A percentile compares a stretch with the other conserved stretches of the same genome.
Conservation (phyloP, 2,797 vertebrate species). For the Paguma larvata region DNA sequence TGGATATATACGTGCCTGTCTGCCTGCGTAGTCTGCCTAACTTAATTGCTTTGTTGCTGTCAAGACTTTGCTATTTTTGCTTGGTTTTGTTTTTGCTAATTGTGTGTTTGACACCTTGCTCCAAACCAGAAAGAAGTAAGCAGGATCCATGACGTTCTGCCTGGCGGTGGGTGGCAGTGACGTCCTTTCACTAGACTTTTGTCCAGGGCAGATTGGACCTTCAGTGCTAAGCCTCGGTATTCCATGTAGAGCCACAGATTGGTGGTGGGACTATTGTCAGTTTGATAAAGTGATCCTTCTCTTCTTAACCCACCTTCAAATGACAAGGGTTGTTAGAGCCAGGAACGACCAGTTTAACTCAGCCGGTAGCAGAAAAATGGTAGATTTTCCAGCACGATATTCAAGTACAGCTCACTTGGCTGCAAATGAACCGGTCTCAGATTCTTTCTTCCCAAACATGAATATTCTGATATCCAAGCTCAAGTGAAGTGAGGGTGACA, state of each 20-base stretch:
- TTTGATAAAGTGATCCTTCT: not conserved
- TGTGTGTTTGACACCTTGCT: not conserved
- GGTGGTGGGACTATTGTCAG: not conserved
- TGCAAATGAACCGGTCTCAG: not conserved
- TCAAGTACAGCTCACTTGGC: not conserved
- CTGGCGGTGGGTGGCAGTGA: accelerated
- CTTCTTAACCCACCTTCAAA: not conserved
- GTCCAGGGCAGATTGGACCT: not conserved
- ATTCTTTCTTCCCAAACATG: not conserved
- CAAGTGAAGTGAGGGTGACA: not conserved
- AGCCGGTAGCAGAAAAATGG: not conserved
- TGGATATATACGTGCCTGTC: not conserved
- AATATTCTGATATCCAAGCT: not conserved
- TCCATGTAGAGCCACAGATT: not conserved
- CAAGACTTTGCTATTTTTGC: not conserved
- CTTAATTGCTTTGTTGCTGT: not conserved
- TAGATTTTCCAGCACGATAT: not conserved
- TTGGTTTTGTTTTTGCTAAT: not conserved
- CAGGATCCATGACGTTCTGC: not conserved
- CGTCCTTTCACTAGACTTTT: not conserved
- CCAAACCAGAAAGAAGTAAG: not conserved
- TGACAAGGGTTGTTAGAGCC: not conserved
- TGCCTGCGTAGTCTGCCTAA: not conserved
- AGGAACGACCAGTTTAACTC: not conserved
- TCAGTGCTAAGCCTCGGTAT: not conserved